These are phyloP conservation scores for Botrylloides violaceus DNA, from an alignment of 23 tunicate species.

Conservation along the genomic window DNA sequence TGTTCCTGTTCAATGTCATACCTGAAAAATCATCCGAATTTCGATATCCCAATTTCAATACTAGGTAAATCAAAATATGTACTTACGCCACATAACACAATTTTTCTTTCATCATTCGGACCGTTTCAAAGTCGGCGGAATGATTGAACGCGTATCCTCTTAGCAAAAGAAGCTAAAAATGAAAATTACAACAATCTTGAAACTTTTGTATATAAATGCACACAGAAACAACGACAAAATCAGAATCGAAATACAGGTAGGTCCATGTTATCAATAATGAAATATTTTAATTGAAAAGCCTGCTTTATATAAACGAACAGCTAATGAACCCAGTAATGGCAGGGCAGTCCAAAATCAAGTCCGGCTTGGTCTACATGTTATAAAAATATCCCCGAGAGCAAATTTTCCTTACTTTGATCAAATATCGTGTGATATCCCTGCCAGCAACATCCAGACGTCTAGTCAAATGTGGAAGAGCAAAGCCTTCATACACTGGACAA, in stretches of 20 bases:
- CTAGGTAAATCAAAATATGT: neutral
- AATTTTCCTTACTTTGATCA: conserved; percentile 61
- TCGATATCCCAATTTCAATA: neutral
- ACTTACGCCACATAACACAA: conserved; percentile 98
- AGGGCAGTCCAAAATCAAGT: too few relatives aligned
- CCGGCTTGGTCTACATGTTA: too few relatives aligned
- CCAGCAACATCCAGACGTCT: conserved; percentile 98
- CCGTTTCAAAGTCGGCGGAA: conserved; percentile 99
- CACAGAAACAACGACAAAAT: too few relatives aligned
- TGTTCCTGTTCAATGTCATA: conserved; percentile 98
- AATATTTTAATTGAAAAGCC: too few relatives aligned
- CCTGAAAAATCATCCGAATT: conserved; percentile 17
- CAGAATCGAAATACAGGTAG: too few relatives aligned
- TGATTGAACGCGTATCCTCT: conserved; percentile 98
- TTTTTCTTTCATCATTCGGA: conserved; percentile 98
- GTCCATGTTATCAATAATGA: too few relatives aligned
- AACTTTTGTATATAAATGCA: too few relatives aligned
- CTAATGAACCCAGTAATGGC: too few relatives aligned
- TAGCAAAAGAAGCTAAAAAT: conserved; percentile 72
- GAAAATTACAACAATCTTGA: too few relatives aligned
- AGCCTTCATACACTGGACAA: conserved; percentile 99
- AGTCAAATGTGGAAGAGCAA: conserved; percentile 88
- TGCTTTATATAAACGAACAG: too few relatives aligned
- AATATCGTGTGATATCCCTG: conserved; percentile 88
- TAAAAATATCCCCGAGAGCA: too few relatives aligned